These are phyloP conservation scores for Drosophila simulans DNA, from an alignment of 1,140 invertebrate genomes.

Conservation along the genomic window DNA sequence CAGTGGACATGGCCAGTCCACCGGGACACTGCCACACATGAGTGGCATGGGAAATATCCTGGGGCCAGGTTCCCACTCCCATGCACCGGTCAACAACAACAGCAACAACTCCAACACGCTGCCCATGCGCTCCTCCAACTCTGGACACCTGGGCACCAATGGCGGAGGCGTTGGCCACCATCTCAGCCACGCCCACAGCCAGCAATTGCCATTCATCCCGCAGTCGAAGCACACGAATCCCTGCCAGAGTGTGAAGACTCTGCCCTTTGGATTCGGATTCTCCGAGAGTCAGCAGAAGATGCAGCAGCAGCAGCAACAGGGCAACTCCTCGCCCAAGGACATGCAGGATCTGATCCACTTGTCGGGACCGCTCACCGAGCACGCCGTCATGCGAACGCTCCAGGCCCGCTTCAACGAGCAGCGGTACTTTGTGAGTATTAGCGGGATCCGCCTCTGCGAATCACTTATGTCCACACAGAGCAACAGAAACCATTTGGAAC, in stretches of 20 bases:
- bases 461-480: not conserved
- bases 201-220: slow-evolving; percentile 62
- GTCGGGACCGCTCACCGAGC: slow-evolving; percentile 95
- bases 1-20: slow-evolving; percentile 39
- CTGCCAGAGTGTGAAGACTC: slow-evolving; percentile 73
- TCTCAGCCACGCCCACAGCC: slow-evolving; percentile 40
- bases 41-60: slow-evolving; percentile 52
- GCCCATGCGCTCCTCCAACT: slow-evolving; percentile 63
- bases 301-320: slow-evolving; percentile 34
- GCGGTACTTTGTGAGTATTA: slow-evolving; percentile 93
- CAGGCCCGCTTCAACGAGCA: slow-evolving; percentile 94
- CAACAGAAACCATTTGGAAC: slow-evolving; percentile 19
- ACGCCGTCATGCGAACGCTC: slow-evolving; percentile 95
- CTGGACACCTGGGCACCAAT: slow-evolving; percentile 30
- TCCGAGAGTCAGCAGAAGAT: slow-evolving; percentile 30
- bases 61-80: slow-evolving; percentile 32
- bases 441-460: slow-evolving; percentile 7
- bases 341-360: slow-evolving; percentile 96
- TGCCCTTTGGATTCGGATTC: slow-evolving; percentile 70
- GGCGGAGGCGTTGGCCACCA: slow-evolving; percentile 10
- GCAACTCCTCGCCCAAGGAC: slow-evolving; percentile 73
- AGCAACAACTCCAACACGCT: slow-evolving; percentile 53
- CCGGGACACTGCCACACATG: slow-evolving; percentile 42
- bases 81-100: slow-evolving; percentile 3
- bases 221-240: slow-evolving; percentile 68